Base-by-base conservation (phyloP, 1,140 invertebrate species). In the Drosophila rufa region DNA sequence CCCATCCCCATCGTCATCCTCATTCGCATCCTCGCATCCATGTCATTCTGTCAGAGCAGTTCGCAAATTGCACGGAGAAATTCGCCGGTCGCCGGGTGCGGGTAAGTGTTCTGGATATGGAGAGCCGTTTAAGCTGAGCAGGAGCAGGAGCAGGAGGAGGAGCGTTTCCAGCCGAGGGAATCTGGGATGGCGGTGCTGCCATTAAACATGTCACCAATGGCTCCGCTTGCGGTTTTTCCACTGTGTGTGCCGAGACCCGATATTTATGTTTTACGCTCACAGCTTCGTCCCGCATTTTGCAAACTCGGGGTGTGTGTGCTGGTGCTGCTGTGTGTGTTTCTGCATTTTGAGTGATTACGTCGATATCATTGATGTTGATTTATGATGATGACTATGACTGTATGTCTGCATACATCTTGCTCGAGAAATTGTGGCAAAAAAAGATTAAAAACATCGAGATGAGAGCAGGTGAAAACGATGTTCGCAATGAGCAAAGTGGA, bases 301-400 rank as follows among this genome's bases (percentile, higher is more conserved):
- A 47, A 56, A 56, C 53, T 25, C 25, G 62, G 46, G 22, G 2
- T 27, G 22, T 68, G 33, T 33, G n/a, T n/a, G 22, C 46, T 62
- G 19, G 19, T 25, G 48, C 38, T 27, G 19, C 19, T 19, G 19
- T 36, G 25, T 38, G 46, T 40, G 55, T 56, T 46, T 75, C 66
- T 57, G 62, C 70, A 74, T 85, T 90, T 90, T 89, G 84, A 89
- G 85, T 89, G 84, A 89, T 89, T 89, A 89, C 87, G 85, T 90
- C 85, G 84, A 90, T 90, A 90, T 81, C 85, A 90, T 89, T 90
- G 84, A 89, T 90, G 84, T 90, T 89, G 84, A 89, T 89, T 89
- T 84, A 89, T 89, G 81, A 79, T 89, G 84, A 89, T 89, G 84
- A 81, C 70, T 50, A 77, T 75, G 65, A 56, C 38, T 40, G 42